phyloP scores from a whole-genome alignment of 2,113 vertebrate species.

The Pleuronectes platessa region DNA sequence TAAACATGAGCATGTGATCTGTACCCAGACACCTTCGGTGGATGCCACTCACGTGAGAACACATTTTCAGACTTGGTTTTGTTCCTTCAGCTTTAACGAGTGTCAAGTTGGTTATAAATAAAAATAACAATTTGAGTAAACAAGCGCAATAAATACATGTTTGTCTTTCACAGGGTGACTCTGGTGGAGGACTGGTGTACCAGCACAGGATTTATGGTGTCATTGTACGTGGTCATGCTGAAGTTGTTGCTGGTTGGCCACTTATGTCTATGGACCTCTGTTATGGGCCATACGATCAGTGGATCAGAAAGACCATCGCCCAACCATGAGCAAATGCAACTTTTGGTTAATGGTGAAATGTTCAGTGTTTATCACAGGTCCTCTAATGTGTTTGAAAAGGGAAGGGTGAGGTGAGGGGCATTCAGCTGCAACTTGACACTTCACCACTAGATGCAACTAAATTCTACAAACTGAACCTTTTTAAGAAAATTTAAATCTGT shows the following conservation, averaged over 20 bases:
- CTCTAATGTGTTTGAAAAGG: too few species aligned
- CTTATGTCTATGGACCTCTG: constrained; percentile 18
- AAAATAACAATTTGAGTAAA: neutral
- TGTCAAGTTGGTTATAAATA: too few species aligned
- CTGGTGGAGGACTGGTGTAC: constrained; percentile 28
- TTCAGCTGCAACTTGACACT: too few species aligned
- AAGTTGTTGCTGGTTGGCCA: fast-evolving
- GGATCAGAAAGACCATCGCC: neutral
- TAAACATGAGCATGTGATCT: constrained; percentile 11
- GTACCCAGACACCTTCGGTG: neutral
- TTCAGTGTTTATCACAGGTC: neutral
- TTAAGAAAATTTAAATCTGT: too few species aligned
- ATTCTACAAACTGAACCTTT: too few species aligned
- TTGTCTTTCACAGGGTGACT: constrained; percentile 24
- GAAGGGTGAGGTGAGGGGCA: too few species aligned
- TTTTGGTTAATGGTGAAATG: neutral
- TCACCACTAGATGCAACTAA: too few species aligned
- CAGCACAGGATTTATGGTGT: neutral
- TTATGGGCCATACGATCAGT: neutral
- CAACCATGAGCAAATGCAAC: neutral
- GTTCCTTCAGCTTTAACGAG: neutral
- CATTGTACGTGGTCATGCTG: neutral
- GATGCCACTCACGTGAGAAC: constrained; percentile 14
- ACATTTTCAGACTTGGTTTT: neutral
- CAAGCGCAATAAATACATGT: neutral